Evolutionary conservation across 2,888 invertebrate genomes (phyloP), one percentile per base, ranked within the genome.

Genomic region (Keiferia lycopersicella): DNA sequence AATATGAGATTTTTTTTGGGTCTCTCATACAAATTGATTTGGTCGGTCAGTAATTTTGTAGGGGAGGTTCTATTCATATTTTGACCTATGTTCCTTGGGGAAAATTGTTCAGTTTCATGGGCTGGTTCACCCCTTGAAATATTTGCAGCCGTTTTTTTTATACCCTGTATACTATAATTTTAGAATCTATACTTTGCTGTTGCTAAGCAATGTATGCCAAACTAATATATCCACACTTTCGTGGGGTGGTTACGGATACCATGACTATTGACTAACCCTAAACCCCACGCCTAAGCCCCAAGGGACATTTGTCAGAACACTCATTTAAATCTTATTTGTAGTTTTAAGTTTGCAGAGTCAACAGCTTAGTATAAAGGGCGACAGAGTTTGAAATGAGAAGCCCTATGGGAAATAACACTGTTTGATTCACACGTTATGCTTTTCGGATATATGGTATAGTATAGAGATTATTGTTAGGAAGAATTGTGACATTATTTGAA

Each of bases 271-370:
- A 22, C 16, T 20, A 20, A 50, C 20, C 16, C 7, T n/a, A 50
- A 20, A 50, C 50, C 26, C n/a, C 14, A 56, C 30, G 20, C 4
- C 22, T 20, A 59, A 59, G 30, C 48, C 61, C 39, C 48, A n/a
- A 48, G 61, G 34, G 48, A n/a, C 30, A 34, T 22, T 16, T 48
- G 48, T 48, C 61, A 61, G 69, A 72, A 77, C 81, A 67, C 79
- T 86, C 84, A 86, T 88, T 87, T 77, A 85, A 87, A 88, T 86
- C 88, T 83, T 88, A 91, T 91, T 91, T 91, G 90, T 87, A 86
- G 83, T 82, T 87, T 88, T 88, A 78, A 88, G 86, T 88, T 83
- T 73, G 78, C 82, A 79, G 76, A 84, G 88, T 87, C 87, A 89
- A 89, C 78, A 90, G 80, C 81, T 81, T 78, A 76, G 70, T 71